These are phyloP conservation scores for Patella pellucida DNA, from an alignment of 2,888 invertebrate genomes.

Conservation along the genomic window DNA sequence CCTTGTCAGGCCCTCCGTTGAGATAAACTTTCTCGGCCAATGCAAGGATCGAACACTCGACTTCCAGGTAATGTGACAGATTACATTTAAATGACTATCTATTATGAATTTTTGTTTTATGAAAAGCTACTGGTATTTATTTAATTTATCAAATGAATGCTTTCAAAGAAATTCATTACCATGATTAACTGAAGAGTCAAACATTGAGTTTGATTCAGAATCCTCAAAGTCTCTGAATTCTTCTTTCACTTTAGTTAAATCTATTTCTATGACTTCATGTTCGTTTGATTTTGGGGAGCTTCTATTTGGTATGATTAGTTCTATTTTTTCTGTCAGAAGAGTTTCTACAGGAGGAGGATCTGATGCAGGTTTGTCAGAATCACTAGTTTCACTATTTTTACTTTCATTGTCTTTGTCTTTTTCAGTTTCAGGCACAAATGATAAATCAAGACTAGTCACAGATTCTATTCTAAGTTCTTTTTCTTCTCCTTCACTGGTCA, in stretches of 20 bases:
- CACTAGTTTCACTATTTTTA: background rate
- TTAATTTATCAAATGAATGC: too few relatives aligned
- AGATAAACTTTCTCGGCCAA: too few relatives aligned
- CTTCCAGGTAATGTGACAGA: too few relatives aligned
- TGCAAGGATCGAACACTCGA: too few relatives aligned
- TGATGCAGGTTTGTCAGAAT: background rate
- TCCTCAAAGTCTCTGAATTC: background rate
- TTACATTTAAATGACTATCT: too few relatives aligned
- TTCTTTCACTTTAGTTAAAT: conserved; percentile 1
- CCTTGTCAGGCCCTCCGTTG: too few relatives aligned
- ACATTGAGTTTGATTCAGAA: background rate
- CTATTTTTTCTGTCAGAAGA: background rate
- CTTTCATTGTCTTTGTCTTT: background rate
- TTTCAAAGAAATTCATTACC: too few relatives aligned
- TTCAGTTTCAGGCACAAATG: background rate
- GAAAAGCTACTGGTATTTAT: too few relatives aligned
- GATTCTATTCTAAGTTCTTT: conserved; percentile 1
- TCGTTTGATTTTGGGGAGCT: background rate
- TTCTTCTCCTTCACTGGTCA: background rate
- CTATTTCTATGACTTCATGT: conserved; percentile 5
- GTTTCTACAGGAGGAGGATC: background rate
- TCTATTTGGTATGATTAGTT: background rate
- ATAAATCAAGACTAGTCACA: conserved; percentile 10
- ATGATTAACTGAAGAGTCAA: background rate
- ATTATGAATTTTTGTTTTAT: too few relatives aligned